phyloP scores from a whole-genome alignment of 1,140 invertebrate species.

The Bombus fervidus region DNA sequence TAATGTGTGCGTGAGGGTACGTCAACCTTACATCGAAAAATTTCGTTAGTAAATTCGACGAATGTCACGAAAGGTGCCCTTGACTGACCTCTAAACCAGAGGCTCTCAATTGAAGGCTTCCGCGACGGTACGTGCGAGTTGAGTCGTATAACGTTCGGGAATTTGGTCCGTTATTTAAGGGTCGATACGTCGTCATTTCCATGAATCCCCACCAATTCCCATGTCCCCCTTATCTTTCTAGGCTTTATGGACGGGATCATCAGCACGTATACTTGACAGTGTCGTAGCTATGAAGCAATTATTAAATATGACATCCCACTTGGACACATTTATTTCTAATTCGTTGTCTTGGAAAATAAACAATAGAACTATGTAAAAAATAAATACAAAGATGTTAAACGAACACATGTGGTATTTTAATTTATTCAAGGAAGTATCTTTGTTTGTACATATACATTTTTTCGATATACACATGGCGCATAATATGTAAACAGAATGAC shows the following conservation, averaged over 20 bases:
- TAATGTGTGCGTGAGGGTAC: not conserved
- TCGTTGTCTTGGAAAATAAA: too few relatives aligned
- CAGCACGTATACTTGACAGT: not conserved
- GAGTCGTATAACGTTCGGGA: not conserved
- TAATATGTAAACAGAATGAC: too few relatives aligned
- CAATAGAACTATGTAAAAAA: not conserved
- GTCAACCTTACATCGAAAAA: conserved; percentile 62
- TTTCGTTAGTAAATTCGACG: conserved; percentile 47
- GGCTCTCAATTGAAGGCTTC: conserved; percentile 57
- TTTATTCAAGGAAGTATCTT: not conserved
- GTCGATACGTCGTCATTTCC: conserved; percentile 64
- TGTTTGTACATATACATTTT: not conserved
- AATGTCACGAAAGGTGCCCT: conserved; percentile 75
- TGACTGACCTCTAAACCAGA: conserved; percentile 69
- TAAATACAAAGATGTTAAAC: not conserved
- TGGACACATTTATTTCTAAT: not conserved
- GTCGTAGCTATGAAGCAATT: not conserved
- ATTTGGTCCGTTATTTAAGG: conserved; percentile 27
- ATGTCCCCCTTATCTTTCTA: not conserved
- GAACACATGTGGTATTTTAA: not conserved
- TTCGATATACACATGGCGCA: not conserved
- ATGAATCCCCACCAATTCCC: conserved; percentile 42
- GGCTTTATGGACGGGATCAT: not conserved
- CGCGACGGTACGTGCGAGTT: not conserved
- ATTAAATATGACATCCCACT: not conserved